Conservation (phyloP, 2,888 invertebrate species). For the Sepiola atlantica region DNA sequence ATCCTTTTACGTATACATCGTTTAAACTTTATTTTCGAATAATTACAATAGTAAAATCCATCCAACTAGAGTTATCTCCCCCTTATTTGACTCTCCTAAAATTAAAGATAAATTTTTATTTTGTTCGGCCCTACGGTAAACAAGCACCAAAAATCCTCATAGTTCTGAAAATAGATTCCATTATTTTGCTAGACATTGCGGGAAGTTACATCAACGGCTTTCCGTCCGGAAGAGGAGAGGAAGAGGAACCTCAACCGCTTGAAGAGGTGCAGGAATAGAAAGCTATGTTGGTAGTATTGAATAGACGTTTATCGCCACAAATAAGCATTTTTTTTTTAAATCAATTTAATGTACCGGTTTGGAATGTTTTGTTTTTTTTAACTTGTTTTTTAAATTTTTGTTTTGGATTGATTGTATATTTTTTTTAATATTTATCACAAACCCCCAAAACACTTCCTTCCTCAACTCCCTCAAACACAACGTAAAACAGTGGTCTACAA, state of each 20-base stretch:
- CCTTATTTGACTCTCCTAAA: too few species aligned
- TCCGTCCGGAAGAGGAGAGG: too few species aligned
- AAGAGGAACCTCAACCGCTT: background rate
- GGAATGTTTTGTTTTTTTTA: background rate
- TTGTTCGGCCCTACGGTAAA: too few species aligned
- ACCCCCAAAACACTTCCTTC: background rate
- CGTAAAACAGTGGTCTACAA: too few species aligned
- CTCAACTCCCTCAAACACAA: background rate
- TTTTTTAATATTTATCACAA: background rate
- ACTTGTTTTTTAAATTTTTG: background rate
- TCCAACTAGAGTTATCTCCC: too few species aligned
- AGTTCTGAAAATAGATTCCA: background rate
- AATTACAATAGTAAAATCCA: too few species aligned
- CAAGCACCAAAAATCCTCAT: too few species aligned
- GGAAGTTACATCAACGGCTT: background rate
- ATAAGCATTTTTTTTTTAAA: background rate
- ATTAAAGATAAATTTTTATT: too few species aligned
- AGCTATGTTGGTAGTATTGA: slow-evolving; percentile 7
- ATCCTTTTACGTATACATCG: too few species aligned
- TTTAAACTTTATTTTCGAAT: too few species aligned
- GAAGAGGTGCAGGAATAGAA: background rate
- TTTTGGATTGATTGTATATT: background rate
- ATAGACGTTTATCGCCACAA: background rate
- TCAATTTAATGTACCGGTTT: background rate
- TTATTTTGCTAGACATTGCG: background rate